phyloP scores from a whole-genome alignment of 2,888 invertebrate genomes.

The Heteromurus nitidus region DNA sequence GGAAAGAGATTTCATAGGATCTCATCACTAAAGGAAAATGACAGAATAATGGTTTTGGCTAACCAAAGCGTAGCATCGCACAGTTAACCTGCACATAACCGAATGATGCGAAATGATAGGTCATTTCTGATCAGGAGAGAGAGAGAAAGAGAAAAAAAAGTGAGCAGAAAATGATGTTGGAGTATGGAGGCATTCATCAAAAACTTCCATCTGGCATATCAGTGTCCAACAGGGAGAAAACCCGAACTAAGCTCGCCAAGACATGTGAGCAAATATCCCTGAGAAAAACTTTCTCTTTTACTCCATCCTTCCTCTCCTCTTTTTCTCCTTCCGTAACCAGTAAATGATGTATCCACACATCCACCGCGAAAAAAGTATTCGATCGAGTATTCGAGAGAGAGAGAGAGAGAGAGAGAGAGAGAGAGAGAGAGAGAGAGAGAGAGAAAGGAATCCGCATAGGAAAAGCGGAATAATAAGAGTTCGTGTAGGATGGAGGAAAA shows the following conservation, averaged over 20 bases:
- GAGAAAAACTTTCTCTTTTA: conserved; percentile 13
- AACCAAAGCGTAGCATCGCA: not conserved
- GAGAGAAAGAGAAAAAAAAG: not conserved
- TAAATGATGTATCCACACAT: conserved; percentile 32
- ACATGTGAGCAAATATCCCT: conserved; percentile 36
- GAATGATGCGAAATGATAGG: conserved; percentile 8
- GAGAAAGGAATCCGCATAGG: conserved; percentile 1
- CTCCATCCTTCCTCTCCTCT: not conserved
- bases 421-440: not conserved
- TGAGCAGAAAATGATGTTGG: not conserved
- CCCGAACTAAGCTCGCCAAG: not conserved
- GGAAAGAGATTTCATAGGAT: not conserved
- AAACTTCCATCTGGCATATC: conserved; percentile 1
- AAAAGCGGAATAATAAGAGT: not conserved
- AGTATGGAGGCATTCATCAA: not conserved
- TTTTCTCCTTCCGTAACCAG: conserved; percentile 19
- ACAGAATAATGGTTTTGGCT: conserved; percentile 18
- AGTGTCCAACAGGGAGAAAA: conserved; percentile 4
- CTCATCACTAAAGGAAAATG: conserved; percentile 2
- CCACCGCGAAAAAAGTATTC: not conserved
- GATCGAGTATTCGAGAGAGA: conserved; percentile 1
- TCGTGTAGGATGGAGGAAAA: not conserved
- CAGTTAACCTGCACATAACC: not conserved
- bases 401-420: not conserved
- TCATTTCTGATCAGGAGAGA: not conserved